Percentiles rank a stretch among this genome's conserved stretches.
Evolutionary conservation across 2,113 vertebrate species (phyloP).

Genomic region (Siphamia tubifer): DNA sequence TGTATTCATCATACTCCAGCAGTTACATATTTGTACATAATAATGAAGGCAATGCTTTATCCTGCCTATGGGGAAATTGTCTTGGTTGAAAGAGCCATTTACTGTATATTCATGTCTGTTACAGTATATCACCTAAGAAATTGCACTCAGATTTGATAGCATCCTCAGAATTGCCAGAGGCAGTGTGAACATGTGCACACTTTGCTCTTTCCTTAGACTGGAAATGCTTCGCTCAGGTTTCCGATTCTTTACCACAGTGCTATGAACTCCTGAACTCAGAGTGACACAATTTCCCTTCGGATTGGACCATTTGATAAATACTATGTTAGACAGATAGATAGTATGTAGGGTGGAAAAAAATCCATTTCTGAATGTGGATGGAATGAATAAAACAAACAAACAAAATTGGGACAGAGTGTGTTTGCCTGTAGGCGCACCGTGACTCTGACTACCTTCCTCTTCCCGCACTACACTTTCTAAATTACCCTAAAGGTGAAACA

Average conservation of each 20-base stretch:
- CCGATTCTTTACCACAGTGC: not conserved
- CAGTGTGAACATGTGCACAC: constrained; percentile 5
- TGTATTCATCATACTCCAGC: not conserved
- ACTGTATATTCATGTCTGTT: constrained; percentile 16
- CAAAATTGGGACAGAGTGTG: constrained; percentile 52
- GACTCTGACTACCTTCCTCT: constrained; percentile 47
- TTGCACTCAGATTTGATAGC: constrained; percentile 45
- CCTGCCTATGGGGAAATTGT: constrained; percentile 15
- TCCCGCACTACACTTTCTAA: constrained; percentile 23
- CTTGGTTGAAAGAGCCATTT: constrained; percentile 22
- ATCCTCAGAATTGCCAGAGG: constrained; percentile 36
- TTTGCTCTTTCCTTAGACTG: not conserved
- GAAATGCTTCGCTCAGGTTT: constrained; percentile 18
- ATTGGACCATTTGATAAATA: constrained; percentile 41
- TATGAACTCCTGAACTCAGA: constrained; percentile 20
- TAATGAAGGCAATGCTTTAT: constrained; percentile 15
- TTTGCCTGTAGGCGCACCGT: constrained; percentile 35
- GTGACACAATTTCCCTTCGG: constrained; percentile 23
- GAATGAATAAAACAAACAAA: constrained; percentile 55
- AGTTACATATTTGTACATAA: not conserved
- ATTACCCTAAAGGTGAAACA: constrained; percentile 57
- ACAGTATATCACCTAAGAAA: constrained; percentile 44
- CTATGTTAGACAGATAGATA: constrained; percentile 38
- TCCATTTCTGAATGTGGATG: constrained; percentile 13
- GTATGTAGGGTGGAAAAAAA: not conserved